Base-by-base conservation (phyloP, 2,113 vertebrate species). In the Vulpes ferrilata region DNA sequence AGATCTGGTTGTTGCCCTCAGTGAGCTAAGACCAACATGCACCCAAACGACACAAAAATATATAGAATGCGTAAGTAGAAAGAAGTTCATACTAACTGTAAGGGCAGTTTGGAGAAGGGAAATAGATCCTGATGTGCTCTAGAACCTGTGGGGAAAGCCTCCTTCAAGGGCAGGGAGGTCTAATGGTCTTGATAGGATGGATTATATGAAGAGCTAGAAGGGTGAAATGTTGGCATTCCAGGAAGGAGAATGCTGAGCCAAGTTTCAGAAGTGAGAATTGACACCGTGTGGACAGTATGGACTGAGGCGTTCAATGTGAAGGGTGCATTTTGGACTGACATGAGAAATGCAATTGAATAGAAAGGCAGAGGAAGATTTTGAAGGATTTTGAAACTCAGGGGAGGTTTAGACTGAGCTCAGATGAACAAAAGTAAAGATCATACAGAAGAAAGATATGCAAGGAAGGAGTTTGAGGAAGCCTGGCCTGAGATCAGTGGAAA, bases 71-170 rank as follows among this genome's bases (percentile, higher is more conserved):
- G 12, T 19, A 17, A 25, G 32, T 22, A 73, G 57, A 32, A 74
- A 82, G 64, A 64, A 7, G 43, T 2, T 73, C 43, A 38, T 20
- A 55, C 16, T 17, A 32, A 71, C 27, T 73, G 1, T 22, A 7
- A 71, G 11, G 53, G 69, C 6, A 20, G 6, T 22, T 78, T 62
- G 38, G n/a, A 71, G n/a, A 60, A 32, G 6, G 20, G 30, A 57
- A 9, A 13, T 51, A 30, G 69, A 67, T 11, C 1, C 0, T 25
- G 35, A 12, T 13, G 17, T 43, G 1, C 10, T 8, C 53, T 27
- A 30, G 74, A 73, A 48, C 7, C n/a, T 59, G 7, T 10, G 69
- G 64, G 53, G 53, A 79, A 92, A 79, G 38, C 17, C 38, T 81
- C 88, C 38, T 0, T 38, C 16, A 43, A 27, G 25, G 20, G 4